Evolutionary conservation across 1,140 invertebrate genomes (phyloP).

Genomic region (Drosophila pandora): DNA sequence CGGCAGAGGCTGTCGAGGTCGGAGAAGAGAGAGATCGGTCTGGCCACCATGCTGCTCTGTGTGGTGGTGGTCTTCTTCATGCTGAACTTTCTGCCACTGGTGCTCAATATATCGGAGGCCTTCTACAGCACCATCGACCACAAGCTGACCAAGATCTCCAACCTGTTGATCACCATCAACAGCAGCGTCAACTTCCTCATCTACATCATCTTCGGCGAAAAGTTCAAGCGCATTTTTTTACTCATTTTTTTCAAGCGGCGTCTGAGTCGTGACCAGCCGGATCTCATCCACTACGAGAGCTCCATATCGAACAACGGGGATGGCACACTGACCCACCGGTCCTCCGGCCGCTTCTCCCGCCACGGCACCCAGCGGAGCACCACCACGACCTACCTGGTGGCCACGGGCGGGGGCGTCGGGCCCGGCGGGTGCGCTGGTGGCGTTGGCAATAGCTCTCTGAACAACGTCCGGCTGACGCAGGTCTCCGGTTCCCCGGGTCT

Average conservation of each 20-base stretch:
- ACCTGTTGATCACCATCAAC: slow-evolving; percentile 97
- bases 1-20: slow-evolving; percentile 91
- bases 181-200: slow-evolving; percentile 98
- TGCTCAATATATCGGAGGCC: slow-evolving; percentile 94
- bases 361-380: slow-evolving; percentile 86
- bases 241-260: slow-evolving; percentile 91
- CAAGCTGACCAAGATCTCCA: slow-evolving; percentile 93
- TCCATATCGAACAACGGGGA: slow-evolving; percentile 91
- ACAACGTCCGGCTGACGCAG: slow-evolving; percentile 72
- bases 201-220: slow-evolving; percentile 98
- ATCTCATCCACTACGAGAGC: slow-evolving; percentile 91
- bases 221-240: slow-evolving; percentile 96
- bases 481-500: slow-evolving; percentile 69
- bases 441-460: slow-evolving; percentile 83
- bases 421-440: slow-evolving; percentile 78
- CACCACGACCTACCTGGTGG: slow-evolving; percentile 77
- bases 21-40: slow-evolving; percentile 93
- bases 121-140: slow-evolving; percentile 88
- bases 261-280: slow-evolving; percentile 87
- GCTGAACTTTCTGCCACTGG: slow-evolving; percentile 96
- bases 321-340: slow-evolving; percentile 85
- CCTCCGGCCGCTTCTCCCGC: slow-evolving; percentile 88
- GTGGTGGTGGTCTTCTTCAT: slow-evolving; percentile 97
- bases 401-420: slow-evolving; percentile 42
- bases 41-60: slow-evolving; percentile 96